Conservation (phyloP, 1,140 invertebrate species). For the Tetramorium simillimum region DNA sequence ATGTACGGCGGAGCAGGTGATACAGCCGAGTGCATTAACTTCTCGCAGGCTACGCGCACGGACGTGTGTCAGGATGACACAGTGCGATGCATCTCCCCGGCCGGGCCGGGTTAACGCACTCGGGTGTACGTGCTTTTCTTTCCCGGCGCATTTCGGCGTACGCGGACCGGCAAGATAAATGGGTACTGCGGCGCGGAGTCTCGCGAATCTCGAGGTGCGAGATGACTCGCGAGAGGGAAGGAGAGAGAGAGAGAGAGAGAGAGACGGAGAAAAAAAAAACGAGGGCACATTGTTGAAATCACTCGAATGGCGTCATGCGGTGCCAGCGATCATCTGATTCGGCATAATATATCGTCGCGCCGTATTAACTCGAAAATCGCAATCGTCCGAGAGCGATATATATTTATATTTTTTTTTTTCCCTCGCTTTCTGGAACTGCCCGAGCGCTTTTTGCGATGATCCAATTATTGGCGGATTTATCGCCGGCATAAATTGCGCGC, state of each 20-base stretch:
- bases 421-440: not conserved
- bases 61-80: not conserved
- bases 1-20: slow-evolving; percentile 8
- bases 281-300: slow-evolving; percentile 43
- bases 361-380: slow-evolving; percentile 40
- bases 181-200: not conserved
- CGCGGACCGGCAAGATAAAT: slow-evolving; percentile 36
- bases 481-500: slow-evolving; percentile 30
- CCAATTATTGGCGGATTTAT: slow-evolving; percentile 52
- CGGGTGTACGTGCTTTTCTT: slow-evolving; percentile 3
- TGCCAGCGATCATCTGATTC: slow-evolving; percentile 19
- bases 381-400: slow-evolving; percentile 15
- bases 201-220: slow-evolving; percentile 15
- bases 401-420: not conserved
- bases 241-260: not conserved
- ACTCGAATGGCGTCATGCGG: slow-evolving; percentile 41
- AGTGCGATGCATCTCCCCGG: not conserved
- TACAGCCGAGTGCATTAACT: slow-evolving; percentile 35
- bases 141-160: slow-evolving; percentile 12
- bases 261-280: slow-evolving; percentile 11
- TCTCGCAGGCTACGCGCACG: not conserved
- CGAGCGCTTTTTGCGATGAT: slow-evolving; percentile 14
- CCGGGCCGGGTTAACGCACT: slow-evolving; percentile 33
- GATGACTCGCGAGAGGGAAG: not conserved
- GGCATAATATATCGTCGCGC: slow-evolving; percentile 33